Evolutionary conservation across 2,888 invertebrate species (phyloP).

Genomic region (Coelinius sp.): DNA sequence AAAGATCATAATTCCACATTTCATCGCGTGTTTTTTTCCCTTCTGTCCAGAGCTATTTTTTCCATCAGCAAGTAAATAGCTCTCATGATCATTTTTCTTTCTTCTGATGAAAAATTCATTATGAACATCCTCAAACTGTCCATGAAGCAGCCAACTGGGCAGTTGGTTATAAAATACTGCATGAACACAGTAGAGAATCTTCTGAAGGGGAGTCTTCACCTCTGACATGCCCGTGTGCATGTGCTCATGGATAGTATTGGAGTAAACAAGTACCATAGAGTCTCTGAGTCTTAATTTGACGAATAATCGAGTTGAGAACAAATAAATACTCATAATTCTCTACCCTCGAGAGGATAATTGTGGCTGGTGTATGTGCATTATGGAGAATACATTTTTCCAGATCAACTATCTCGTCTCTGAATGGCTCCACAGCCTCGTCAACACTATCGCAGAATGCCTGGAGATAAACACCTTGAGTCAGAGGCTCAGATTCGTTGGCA

Average conservation of each 20-base stretch:
- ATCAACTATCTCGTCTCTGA: constrained; percentile 78
- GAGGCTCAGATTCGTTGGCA: constrained; percentile 52
- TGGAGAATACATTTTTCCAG: constrained; percentile 80
- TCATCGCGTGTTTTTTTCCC: constrained; percentile 63
- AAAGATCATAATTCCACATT: constrained; percentile 81
- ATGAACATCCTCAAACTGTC: constrained; percentile 82
- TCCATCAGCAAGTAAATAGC: constrained; percentile 49
- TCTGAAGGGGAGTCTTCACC: constrained; percentile 75
- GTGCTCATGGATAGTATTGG: constrained; percentile 79
- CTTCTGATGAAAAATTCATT: constrained; percentile 87
- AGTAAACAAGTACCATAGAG: constrained; percentile 82
- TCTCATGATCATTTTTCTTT: constrained; percentile 42
- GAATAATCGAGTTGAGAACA: constrained; percentile 71
- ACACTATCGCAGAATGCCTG: constrained; percentile 86
- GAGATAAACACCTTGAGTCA: constrained; percentile 78
- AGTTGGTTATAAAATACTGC: constrained; percentile 87
- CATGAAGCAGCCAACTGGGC: constrained; percentile 89
- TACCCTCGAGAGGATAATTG: constrained; percentile 81
- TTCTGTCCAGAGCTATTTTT: constrained; percentile 65
- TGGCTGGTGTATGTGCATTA: constrained; percentile 81
- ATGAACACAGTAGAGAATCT: constrained; percentile 81
- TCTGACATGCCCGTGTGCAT: constrained; percentile 77
- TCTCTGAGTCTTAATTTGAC: constrained; percentile 69
- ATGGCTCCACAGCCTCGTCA: constrained; percentile 80
- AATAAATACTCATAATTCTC: constrained; percentile 77